Evolutionary conservation across 2,888 invertebrate genomes (phyloP), one percentile per base, ranked within the genome.

Genomic region (Drosophila ustulata): DNA sequence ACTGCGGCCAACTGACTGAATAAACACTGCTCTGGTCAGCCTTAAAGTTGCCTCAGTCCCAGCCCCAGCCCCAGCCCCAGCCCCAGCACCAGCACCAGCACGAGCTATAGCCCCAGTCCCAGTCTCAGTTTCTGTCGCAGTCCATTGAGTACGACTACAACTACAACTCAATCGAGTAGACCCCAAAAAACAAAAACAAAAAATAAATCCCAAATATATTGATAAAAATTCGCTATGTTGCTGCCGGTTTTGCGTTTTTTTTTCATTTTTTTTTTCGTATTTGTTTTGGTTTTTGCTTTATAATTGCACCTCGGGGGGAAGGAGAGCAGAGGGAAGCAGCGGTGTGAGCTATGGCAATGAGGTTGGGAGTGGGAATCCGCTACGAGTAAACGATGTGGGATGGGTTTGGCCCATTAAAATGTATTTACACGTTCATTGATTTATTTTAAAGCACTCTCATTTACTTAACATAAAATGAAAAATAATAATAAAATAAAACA

Each of bases 381-480:
- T 23, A 26, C 13, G 34, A 32, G 52, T 23, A 50, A 72, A 59
- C 49, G 32, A 50, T 71, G 55, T 71, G 55, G 62, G 59, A 32
- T 63, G 80, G 80, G 80, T 56, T 77, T 64, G 73, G 77, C 77
- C 59, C 78, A 76, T 83, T 86, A 76, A 83, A 85, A 76, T 69
- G 82, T 83, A 86, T 83, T 83, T 86, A 82, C 86, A 86, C 83
- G 86, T 80, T 71, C 80, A 80, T 74, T 83, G 80, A 86, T 74
- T 76, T 55, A 73, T 47, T 80, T 76, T 66, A 68, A 73, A 71
- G 70, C 57, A 43, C 57, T 62, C 59, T 52, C 61, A 64, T 66
- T 78, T 78, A 52, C 49, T 63, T 66, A 57, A 57, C 61, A 62
- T 25, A 74, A 69, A 58, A 49, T 34, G 28, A 13, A n/a, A 28